These are phyloP conservation scores for Choreutis nemorana DNA, from an alignment of 2,888 invertebrate species.

Conservation along the genomic window DNA sequence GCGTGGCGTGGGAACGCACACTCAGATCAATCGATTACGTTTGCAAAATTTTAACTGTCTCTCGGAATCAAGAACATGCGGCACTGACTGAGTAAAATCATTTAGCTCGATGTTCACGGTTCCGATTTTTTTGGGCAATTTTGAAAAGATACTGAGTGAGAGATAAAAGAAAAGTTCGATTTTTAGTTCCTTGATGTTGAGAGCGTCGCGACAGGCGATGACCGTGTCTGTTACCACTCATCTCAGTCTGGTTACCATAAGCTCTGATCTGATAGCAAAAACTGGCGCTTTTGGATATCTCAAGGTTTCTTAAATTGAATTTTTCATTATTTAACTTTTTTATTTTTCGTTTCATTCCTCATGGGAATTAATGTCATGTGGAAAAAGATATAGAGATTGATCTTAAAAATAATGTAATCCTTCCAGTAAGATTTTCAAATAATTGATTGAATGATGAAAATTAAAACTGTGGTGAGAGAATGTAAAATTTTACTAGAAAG, in stretches of 20 bases:
- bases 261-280: constrained; percentile 32
- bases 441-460: constrained; percentile 7
- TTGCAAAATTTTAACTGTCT: constrained; percentile 32
- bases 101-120: constrained; percentile 22
- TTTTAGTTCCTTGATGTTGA: constrained; percentile 23
- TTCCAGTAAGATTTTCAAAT: constrained; percentile 53
- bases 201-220: no score
- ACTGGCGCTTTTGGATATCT: constrained; percentile 65
- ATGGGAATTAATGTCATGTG: constrained; percentile 50
- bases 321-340: constrained; percentile 36
- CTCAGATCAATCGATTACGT: constrained; percentile 66
- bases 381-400: constrained; percentile 39
- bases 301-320: constrained; percentile 23
- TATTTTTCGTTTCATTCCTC: constrained; percentile 65
- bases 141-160: neutral
- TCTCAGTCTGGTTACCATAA: constrained; percentile 3
- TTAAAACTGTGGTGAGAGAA: constrained; percentile 1
- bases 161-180: constrained; percentile 10
- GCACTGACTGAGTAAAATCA: constrained; percentile 18
- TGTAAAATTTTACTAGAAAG: no score
- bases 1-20: constrained; percentile 65
- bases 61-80: constrained; percentile 35
- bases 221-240: no score
- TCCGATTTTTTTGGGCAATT: constrained; percentile 9
- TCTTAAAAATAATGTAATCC: constrained; percentile 48